Evolutionary conservation across 2,888 invertebrate genomes (phyloP).

Genomic region (Drosophila pseudotalamancana): DNA sequence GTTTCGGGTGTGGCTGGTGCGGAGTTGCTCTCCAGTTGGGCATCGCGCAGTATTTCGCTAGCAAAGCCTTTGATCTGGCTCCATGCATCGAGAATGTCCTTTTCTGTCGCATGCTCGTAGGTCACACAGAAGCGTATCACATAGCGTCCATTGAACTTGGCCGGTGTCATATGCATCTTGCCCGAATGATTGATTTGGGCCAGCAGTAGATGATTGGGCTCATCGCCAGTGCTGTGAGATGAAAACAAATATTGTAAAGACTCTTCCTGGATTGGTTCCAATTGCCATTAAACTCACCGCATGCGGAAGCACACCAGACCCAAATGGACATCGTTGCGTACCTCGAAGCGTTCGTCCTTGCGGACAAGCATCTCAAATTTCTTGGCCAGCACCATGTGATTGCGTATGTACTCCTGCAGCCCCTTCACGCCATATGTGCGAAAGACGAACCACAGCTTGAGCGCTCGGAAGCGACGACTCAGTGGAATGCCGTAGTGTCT

Average conservation of each 20-base stretch:
- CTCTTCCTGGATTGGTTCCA: neutral
- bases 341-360: constrained; percentile 90
- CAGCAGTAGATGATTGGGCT: constrained; percentile 90
- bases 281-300: constrained; percentile 77
- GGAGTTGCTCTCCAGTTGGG: constrained; percentile 70
- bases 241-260: neutral
- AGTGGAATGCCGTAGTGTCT: constrained; percentile 95
- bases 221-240: constrained; percentile 87
- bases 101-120: constrained; percentile 90
- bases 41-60: constrained; percentile 85
- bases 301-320: constrained; percentile 92
- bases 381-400: constrained; percentile 91
- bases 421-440: constrained; percentile 92
- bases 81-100: constrained; percentile 89
- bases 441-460: constrained; percentile 95
- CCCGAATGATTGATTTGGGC: constrained; percentile 93
- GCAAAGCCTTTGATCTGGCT: constrained; percentile 87
- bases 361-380: constrained; percentile 89
- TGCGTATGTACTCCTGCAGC: constrained; percentile 92
- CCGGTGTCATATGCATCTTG: constrained; percentile 94
- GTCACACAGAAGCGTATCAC: constrained; percentile 92
- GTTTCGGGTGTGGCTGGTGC: constrained; percentile 78
- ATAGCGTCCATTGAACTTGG: constrained; percentile 90
- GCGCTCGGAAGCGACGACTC: constrained; percentile 92
- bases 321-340: constrained; percentile 90